Conservation (phyloP, 2,113 vertebrate species). For the Picathartes gymnocephalus region DNA sequence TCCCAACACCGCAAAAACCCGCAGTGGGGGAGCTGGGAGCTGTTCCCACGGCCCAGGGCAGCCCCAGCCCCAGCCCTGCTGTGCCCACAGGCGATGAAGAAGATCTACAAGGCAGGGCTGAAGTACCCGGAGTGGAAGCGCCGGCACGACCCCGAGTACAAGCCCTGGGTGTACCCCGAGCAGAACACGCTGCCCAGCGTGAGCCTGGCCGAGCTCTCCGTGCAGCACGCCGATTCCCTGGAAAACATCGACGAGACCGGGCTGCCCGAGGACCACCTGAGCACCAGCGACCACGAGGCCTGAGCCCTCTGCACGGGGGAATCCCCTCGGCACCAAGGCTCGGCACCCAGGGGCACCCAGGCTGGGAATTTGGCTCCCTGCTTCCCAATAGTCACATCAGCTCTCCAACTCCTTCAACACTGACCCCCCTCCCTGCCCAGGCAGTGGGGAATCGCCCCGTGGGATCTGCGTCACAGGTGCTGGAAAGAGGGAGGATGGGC, state of each 20-base stretch:
- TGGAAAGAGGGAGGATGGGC: background rate
- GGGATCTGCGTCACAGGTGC: background rate
- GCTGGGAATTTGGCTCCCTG: background rate
- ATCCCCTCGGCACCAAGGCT: accelerated
- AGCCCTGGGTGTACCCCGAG: slow-evolving; percentile 82
- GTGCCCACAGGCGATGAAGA: slow-evolving; percentile 78
- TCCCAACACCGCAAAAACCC: background rate
- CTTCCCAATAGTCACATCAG: background rate
- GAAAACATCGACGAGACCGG: slow-evolving; percentile 82
- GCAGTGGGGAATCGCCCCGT: background rate
- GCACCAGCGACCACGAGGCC: slow-evolving; percentile 78
- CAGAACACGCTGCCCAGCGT: slow-evolving; percentile 78
- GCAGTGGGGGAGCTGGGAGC: background rate
- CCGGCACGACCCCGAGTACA: slow-evolving; percentile 75
- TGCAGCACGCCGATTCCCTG: slow-evolving; percentile 78
- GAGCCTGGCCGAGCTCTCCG: slow-evolving; percentile 64
- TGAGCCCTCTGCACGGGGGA: accelerated
- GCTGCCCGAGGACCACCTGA: slow-evolving; percentile 72
- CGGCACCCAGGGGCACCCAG: background rate
- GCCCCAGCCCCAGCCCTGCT: background rate
- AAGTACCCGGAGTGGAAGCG: slow-evolving; percentile 87
- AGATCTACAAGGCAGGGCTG: slow-evolving; percentile 84
- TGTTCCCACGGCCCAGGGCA: background rate
- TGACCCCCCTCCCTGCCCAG: background rate
- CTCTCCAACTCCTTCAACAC: background rate